Percentiles rank a stretch among this genome's conserved stretches.
Evolutionary conservation across 2,797 vertebrate species (phyloP).

Genomic region (Lates japonicus): DNA sequence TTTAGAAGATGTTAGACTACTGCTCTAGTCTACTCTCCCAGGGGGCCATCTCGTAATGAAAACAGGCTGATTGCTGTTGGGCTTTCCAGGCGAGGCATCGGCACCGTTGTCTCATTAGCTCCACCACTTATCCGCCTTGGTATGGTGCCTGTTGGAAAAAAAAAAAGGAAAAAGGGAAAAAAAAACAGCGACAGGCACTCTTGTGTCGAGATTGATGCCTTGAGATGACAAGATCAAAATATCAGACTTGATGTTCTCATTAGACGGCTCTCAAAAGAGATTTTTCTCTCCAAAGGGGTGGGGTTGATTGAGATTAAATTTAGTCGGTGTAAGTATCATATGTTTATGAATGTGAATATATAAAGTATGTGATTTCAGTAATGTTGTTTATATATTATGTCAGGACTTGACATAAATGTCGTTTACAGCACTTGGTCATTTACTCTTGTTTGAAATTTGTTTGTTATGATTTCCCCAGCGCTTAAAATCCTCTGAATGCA

Average conservation of each 20-base stretch:
- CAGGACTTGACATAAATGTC: conserved; percentile 22
- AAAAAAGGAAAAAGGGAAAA: conserved; percentile 17
- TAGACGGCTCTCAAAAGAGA: conserved; percentile 59
- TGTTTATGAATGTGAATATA: conserved; percentile 51
- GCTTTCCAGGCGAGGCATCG: conserved; percentile 76
- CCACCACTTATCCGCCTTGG: conserved; percentile 75
- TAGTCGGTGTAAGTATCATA: conserved; percentile 37
- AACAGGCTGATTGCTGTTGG: conserved; percentile 85
- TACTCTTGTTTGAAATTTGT: too few species aligned
- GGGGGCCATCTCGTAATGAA: conserved; percentile 80
- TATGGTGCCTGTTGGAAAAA: conserved; percentile 68
- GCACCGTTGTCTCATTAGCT: conserved; percentile 84
- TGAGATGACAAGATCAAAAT: conserved; percentile 76
- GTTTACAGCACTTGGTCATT: conserved; percentile 29
- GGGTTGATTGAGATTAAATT: conserved; percentile 60
- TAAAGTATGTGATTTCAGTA: conserved; percentile 39
- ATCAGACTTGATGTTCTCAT: conserved; percentile 73
- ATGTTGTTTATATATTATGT: conserved; percentile 38
- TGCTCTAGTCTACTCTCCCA: conserved; percentile 73
- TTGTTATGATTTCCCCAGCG: too few species aligned
- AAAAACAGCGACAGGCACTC: conserved; percentile 50
- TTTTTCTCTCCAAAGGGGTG: conserved; percentile 36
- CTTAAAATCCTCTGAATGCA: too few species aligned
- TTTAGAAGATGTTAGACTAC: conserved; percentile 78
- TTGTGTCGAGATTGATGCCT: conserved; percentile 74